phyloP scores from a whole-genome alignment of 2,888 invertebrate genomes.

The Gerris lacustris region DNA sequence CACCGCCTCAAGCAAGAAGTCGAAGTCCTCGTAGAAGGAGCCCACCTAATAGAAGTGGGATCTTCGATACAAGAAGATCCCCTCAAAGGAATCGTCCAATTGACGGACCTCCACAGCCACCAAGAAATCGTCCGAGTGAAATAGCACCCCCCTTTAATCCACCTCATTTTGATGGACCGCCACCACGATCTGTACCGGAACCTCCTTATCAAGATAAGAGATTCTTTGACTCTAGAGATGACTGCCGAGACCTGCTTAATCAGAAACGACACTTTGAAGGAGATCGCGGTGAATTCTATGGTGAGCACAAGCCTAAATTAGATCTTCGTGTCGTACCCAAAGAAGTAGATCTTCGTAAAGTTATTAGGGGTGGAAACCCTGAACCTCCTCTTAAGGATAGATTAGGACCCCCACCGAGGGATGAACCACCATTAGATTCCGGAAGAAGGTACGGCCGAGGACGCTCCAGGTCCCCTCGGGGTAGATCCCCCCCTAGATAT shows the following conservation, averaged over 20 bases:
- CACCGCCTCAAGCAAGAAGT: not conserved
- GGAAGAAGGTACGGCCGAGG: not conserved
- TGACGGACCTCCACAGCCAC: not conserved
- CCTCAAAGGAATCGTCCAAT: not conserved
- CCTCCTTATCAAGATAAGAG: not conserved
- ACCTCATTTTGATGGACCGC: not conserved
- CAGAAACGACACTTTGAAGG: slow-evolving; percentile 14
- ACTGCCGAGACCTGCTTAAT: slow-evolving; percentile 16
- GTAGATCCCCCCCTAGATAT: not conserved
- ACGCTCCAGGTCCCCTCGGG: not conserved
- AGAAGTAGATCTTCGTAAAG: slow-evolving; percentile 16
- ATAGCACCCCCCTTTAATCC: not conserved
- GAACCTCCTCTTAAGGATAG: not conserved
- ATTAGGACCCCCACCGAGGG: not conserved
- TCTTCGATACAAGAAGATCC: not conserved
- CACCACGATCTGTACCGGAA: not conserved
- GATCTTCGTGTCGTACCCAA: not conserved
- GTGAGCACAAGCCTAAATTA: not conserved
- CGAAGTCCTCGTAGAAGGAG: not conserved
- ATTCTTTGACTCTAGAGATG: not conserved
- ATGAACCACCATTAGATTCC: not conserved
- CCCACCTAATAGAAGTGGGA: not conserved
- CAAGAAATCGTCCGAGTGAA: not conserved
- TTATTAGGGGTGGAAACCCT: not conserved
- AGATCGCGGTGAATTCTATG: not conserved